Conservation (phyloP, 2,797 vertebrate genomes). For the Phrynocephalus vlangalii region DNA sequence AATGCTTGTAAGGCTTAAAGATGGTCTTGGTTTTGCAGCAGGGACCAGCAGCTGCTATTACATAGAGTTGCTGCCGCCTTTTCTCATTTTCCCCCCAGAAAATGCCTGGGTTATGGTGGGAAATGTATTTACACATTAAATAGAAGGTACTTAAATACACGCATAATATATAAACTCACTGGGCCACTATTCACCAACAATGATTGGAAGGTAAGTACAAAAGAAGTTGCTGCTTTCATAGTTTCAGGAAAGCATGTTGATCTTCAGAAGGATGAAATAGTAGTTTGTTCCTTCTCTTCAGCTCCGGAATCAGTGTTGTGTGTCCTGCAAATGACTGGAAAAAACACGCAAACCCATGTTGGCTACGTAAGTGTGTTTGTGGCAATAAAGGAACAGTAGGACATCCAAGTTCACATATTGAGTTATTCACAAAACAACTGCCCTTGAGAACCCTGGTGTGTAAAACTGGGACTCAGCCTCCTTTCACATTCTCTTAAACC, state of each 20-base stretch:
- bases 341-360: neutral
- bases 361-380: neutral
- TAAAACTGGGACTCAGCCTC: neutral
- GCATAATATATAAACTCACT: neutral
- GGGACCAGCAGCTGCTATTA: neutral
- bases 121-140: slow-evolving; percentile 26
- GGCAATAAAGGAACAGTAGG: neutral
- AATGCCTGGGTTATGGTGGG: neutral
- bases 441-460: neutral
- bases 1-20: neutral
- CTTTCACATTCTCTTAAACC: slow-evolving; percentile 10
- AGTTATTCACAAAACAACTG: neutral
- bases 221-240: neutral
- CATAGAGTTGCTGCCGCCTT: neutral
- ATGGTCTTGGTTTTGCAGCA: neutral
- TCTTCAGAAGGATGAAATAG: neutral
- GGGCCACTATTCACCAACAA: neutral
- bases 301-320: neutral
- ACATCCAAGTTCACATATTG: neutral
- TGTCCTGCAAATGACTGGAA: neutral
- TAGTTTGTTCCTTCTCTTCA: neutral
- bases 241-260: neutral
- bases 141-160: neutral
- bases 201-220: neutral
- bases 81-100: neutral